These are phyloP conservation scores for Allobates femoralis DNA, from an alignment of 2,797 vertebrate genomes.

Conservation along the genomic window DNA sequence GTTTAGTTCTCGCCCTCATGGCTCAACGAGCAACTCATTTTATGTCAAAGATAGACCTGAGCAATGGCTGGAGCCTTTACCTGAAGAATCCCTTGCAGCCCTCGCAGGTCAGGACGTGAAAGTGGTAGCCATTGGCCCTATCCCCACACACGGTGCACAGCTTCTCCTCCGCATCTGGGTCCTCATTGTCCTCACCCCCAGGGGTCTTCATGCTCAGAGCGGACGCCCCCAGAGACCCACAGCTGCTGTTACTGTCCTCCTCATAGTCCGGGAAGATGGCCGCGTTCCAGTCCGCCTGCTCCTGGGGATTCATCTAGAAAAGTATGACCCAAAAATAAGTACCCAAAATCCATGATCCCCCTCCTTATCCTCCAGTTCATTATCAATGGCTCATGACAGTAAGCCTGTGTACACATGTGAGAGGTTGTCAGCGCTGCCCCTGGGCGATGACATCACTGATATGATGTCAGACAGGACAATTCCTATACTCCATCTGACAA, in stretches of 20 bases:
- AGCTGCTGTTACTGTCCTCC: slow-evolving; percentile 50
- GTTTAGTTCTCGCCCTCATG: too few species aligned
- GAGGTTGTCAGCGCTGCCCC: too few species aligned
- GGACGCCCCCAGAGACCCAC: not conserved
- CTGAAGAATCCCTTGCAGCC: slow-evolving; percentile 75
- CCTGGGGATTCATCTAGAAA: slow-evolving; percentile 21
- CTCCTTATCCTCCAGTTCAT: not conserved
- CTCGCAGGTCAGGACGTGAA: slow-evolving; percentile 72
- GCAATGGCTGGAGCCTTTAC: slow-evolving; percentile 44
- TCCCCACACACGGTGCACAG: slow-evolving; percentile 72
- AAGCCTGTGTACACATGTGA: not conserved
- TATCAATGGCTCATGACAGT: not conserved
- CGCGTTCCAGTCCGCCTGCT: slow-evolving; percentile 2
- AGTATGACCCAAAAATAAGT: not conserved
- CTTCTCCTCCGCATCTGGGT: slow-evolving; percentile 43
- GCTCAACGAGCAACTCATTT: too few species aligned
- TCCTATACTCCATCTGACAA: too few species aligned
- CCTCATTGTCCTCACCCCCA: not conserved
- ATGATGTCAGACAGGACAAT: too few species aligned
- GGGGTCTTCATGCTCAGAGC: not conserved
- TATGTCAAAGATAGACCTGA: too few species aligned
- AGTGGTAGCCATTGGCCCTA: slow-evolving; percentile 73
- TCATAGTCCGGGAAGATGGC: slow-evolving; percentile 50
- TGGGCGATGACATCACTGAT: too few species aligned
- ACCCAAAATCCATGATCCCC: too few species aligned